Conservation (phyloP, 2,797 vertebrate species). For the Catamblyrhynchus diadema region DNA sequence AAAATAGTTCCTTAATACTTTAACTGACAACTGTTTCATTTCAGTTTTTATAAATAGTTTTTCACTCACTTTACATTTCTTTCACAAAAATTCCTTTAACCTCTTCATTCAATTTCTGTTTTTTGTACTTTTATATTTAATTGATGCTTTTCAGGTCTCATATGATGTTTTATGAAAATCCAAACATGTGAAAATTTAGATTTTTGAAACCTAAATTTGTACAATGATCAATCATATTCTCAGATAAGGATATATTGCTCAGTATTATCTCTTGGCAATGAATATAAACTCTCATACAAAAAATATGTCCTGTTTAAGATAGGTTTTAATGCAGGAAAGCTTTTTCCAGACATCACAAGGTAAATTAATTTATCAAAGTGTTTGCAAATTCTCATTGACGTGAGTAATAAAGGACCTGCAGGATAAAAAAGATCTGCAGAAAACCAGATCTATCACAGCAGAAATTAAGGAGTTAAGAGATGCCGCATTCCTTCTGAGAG, state of each 20-base stretch:
- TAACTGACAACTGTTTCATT: not conserved
- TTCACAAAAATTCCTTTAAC: not conserved
- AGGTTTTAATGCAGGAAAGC: fast-evolving
- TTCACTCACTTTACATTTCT: not conserved
- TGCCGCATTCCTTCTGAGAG: slow-evolving; percentile 6
- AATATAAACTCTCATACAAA: not conserved
- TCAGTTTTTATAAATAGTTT: not conserved
- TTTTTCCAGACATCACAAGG: not conserved
- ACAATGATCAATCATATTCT: not conserved
- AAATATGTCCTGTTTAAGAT: not conserved
- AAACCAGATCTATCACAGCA: not conserved
- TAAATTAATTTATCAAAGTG: not conserved
- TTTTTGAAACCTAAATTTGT: not conserved
- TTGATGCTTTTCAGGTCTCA: not conserved
- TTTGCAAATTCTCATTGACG: not conserved
- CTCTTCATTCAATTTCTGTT: not conserved
- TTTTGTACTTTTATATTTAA: not conserved
- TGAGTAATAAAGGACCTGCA: not conserved
- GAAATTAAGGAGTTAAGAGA: slow-evolving; percentile 46
- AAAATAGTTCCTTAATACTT: not conserved
- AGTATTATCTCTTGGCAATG: not conserved
- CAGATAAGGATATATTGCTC: not conserved
- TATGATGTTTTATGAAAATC: not conserved
- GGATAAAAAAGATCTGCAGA: not conserved
- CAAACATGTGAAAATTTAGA: not conserved